Evolutionary conservation across 30 jellyfish, hydroid and myxozoan genomes (phyloP).

Genomic region (Morbakka virulenta): DNA sequence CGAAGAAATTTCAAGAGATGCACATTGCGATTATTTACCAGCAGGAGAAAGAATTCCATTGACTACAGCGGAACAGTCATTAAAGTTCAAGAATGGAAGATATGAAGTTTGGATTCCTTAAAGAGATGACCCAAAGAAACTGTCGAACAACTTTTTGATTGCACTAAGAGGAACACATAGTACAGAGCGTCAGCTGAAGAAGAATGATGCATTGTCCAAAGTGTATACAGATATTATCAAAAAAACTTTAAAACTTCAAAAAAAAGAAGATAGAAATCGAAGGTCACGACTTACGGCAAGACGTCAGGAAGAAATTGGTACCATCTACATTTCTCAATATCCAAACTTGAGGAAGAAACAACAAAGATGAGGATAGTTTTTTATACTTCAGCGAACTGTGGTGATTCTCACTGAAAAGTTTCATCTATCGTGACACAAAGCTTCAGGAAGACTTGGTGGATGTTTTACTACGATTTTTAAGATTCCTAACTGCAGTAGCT

Average conservation of each 20-base stretch:
- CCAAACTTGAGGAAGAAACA: not conserved
- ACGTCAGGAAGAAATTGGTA: not conserved
- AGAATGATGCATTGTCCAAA: slow-evolving; percentile 18
- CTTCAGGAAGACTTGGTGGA: not conserved
- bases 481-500: not conserved
- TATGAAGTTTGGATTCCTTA: slow-evolving; percentile 37
- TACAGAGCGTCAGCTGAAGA: slow-evolving; percentile 32
- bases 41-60: no score
- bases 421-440: not conserved
- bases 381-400: no score
- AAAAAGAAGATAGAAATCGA: not conserved
- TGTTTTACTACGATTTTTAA: not conserved
- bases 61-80: slow-evolving; percentile 14
- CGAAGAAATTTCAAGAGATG: no score
- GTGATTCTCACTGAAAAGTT: not conserved
- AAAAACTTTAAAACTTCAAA: no score
- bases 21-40: no score
- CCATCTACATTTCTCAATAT: not conserved
- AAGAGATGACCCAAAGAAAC: not conserved
- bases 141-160: slow-evolving; percentile 10
- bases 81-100: slow-evolving; percentile 16
- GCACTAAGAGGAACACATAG: slow-evolving; percentile 20
- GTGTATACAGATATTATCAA: slow-evolving; percentile 8
- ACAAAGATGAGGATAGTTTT: not conserved
- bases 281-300: not conserved